phyloP scores from a whole-genome alignment of 2,797 vertebrate genomes.

The Zalophus californianus region DNA sequence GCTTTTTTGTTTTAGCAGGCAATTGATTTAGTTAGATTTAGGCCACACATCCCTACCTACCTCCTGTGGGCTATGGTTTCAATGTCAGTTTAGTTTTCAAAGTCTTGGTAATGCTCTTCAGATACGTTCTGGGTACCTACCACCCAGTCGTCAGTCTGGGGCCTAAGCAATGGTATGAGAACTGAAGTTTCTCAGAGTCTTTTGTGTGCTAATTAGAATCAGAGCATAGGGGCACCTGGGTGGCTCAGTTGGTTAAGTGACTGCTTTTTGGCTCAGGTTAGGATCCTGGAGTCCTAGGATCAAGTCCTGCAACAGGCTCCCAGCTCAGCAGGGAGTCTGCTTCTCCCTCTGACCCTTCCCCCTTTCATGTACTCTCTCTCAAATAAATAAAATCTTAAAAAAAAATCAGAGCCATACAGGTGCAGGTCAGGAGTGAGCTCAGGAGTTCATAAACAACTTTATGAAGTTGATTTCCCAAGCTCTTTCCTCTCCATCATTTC shows the following conservation, averaged over 20 bases:
- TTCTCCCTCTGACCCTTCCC: too few species aligned
- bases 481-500: background rate
- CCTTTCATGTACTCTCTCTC: too few species aligned
- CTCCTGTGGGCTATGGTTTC: background rate
- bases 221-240: background rate
- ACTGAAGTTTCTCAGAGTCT: background rate
- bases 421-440: background rate
- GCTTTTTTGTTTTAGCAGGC: background rate
- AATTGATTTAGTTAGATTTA: background rate
- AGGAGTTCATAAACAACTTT: background rate
- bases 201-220: background rate
- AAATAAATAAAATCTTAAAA: too few species aligned
- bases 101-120: background rate
- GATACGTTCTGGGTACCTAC: background rate
- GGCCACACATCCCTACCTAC: background rate
- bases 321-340: too few species aligned
- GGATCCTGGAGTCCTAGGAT: too few species aligned
- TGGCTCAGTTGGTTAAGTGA: too few species aligned
- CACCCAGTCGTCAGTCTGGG: background rate
- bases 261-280: too few species aligned
- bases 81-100: constrained; percentile 21
- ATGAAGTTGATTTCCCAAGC: background rate
- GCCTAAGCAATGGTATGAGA: background rate
- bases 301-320: too few species aligned
- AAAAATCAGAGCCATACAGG: background rate